Percentiles rank a stretch among this genome's conserved stretches.
phyloP scores from a whole-genome alignment of 2,113 vertebrate species.

The Isurus oxyrinchus region DNA sequence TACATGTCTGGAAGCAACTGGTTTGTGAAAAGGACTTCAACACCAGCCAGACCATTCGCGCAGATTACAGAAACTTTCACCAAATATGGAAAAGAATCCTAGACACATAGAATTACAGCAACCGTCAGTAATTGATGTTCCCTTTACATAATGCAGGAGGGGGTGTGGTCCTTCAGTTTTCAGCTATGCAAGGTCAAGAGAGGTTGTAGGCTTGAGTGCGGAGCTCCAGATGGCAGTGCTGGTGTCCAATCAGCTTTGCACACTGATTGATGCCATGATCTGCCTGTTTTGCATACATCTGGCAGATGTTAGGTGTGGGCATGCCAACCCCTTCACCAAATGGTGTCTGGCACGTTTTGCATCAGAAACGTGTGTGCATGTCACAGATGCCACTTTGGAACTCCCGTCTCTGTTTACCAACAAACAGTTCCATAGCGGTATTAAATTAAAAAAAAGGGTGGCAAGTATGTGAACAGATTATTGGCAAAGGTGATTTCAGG shows the following conservation, averaged over 20 bases:
- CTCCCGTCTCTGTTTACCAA: neutral
- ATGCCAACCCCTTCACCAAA: neutral
- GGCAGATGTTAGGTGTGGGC: neutral
- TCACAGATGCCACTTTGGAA: neutral
- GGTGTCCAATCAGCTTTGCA: neutral
- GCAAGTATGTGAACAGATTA: neutral
- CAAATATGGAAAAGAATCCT: neutral
- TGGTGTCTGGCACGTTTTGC: neutral
- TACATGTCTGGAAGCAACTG: neutral
- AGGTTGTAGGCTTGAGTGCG: neutral
- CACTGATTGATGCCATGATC: neutral
- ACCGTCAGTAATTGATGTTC: neutral
- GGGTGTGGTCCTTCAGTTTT: no score
- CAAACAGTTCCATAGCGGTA: neutral
- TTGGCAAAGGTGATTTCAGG: neutral
- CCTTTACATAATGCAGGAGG: no score
- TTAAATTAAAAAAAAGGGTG: neutral
- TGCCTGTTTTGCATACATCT: neutral
- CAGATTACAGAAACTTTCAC: no score
- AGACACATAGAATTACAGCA: neutral
- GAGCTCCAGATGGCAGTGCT: neutral
- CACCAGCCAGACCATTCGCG: no score
- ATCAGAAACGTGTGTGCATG: neutral
- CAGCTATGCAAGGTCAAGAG: neutral
- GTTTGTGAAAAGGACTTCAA: neutral